A percentile compares a stretch with the other conserved stretches of the same genome.
Conservation (phyloP, 2,888 invertebrate genomes). For the Subacronicta megacephala region DNA sequence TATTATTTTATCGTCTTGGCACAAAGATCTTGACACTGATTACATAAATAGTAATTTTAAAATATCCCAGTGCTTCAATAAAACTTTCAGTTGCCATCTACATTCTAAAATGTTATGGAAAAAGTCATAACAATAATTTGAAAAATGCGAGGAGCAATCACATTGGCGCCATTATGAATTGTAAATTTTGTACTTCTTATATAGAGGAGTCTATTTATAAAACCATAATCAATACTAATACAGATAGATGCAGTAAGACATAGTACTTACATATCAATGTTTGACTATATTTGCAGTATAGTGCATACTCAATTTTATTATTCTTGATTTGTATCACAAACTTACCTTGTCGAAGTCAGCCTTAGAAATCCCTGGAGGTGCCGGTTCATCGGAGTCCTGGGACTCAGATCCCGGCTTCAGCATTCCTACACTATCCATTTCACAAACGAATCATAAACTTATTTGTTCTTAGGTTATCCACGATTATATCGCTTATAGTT, state of each 20-base stretch:
- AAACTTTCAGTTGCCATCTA: background rate
- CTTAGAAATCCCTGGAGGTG: constrained; percentile 56
- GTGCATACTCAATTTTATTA: constrained; percentile 16
- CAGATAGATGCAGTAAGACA: constrained; percentile 6
- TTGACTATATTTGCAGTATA: constrained; percentile 16
- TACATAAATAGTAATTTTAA: background rate
- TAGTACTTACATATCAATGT: constrained; percentile 9
- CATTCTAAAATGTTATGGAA: background rate
- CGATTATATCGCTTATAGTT: background rate
- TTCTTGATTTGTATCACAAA: constrained; percentile 10
- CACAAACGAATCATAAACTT: constrained; percentile 7
- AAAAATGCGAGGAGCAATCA: background rate
- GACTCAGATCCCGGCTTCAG: constrained; percentile 61
- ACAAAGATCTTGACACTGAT: constrained; percentile 7
- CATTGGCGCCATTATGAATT: constrained; percentile 27
- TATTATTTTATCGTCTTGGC: background rate
- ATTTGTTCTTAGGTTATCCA: constrained; percentile 7
- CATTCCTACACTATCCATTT: constrained; percentile 60
- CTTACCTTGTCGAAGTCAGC: constrained; percentile 55
- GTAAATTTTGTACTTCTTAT: constrained; percentile 1
- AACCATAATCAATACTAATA: constrained; percentile 41
- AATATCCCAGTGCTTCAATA: background rate
- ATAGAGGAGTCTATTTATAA: constrained; percentile 23
- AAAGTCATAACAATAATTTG: background rate
- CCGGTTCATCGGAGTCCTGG: constrained; percentile 66